phyloP scores from a whole-genome alignment of 2,797 vertebrate genomes.

The Falco concolor region DNA sequence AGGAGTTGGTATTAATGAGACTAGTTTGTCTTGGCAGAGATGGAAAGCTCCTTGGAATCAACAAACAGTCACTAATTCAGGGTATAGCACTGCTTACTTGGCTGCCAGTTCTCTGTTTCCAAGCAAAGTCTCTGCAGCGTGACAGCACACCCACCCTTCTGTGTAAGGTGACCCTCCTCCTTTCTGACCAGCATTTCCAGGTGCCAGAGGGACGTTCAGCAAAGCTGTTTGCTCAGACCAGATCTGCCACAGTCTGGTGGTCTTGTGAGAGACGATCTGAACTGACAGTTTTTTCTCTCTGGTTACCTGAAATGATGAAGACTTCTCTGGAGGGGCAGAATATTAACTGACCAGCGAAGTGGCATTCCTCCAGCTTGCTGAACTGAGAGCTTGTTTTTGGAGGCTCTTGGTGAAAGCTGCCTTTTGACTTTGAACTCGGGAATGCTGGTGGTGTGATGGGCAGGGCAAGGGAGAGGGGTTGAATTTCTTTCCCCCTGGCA shows the following conservation, averaged over 20 bases:
- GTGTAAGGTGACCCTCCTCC: not conserved
- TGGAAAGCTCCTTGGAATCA: not conserved
- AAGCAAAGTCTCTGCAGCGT: not conserved
- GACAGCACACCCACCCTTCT: not conserved
- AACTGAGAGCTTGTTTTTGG: not conserved
- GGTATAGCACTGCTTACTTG: not conserved
- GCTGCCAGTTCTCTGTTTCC: not conserved
- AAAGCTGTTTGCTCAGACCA: not conserved
- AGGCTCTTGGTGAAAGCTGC: not conserved
- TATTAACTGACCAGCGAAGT: not conserved
- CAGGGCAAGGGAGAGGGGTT: not conserved
- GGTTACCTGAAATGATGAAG: not conserved
- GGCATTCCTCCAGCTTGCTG: not conserved
- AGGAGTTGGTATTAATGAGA: not conserved
- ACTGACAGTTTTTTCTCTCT: not conserved
- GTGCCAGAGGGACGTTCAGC: not conserved
- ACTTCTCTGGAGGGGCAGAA: not conserved
- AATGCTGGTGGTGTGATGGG: not conserved
- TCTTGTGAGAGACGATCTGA: not conserved
- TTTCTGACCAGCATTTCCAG: not conserved
- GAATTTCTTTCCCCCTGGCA: not conserved
- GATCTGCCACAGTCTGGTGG: not conserved
- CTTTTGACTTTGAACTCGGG: conserved; percentile 10
- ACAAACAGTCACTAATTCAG: not conserved
- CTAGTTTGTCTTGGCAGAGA: not conserved